These are phyloP conservation scores for Lampris megalopsis DNA, from an alignment of 2,113 vertebrate species.

Conservation along the genomic window DNA sequence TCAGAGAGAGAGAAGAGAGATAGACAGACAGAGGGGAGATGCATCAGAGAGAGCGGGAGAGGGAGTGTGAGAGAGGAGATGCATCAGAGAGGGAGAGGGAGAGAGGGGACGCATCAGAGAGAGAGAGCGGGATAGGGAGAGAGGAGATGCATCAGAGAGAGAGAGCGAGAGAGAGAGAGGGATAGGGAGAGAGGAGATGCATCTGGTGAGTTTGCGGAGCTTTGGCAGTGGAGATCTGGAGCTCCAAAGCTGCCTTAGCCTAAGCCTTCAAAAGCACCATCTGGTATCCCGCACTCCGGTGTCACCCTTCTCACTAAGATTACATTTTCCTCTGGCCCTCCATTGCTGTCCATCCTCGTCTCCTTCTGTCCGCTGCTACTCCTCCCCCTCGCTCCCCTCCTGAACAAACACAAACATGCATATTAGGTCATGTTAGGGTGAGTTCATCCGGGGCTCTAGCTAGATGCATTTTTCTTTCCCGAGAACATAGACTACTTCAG, in stretches of 20 bases:
- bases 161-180: slow-evolving; percentile 15
- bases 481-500: too few relatives aligned
- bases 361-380: slow-evolving; percentile 26
- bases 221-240: slow-evolving; percentile 49
- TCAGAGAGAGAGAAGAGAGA: slow-evolving; percentile 5
- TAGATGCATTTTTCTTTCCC: background rate
- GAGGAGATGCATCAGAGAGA: background rate
- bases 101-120: background rate
- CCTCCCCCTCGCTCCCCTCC: background rate
- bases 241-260: slow-evolving; percentile 62
- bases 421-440: slow-evolving; percentile 10
- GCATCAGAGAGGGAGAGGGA: slow-evolving; percentile 22
- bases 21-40: slow-evolving; percentile 35
- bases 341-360: slow-evolving; percentile 27
- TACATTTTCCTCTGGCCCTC: slow-evolving; percentile 60
- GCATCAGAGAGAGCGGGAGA: slow-evolving; percentile 10
- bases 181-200: slow-evolving; percentile 38
- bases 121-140: background rate
- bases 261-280: slow-evolving; percentile 76
- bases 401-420: slow-evolving; percentile 10
- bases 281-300: slow-evolving; percentile 62
- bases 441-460: background rate
- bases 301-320: slow-evolving; percentile 70
- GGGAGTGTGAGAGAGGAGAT: slow-evolving; percentile 25
- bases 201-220: slow-evolving; percentile 54